Evolutionary conservation across 2,888 invertebrate genomes (phyloP), one percentile per base, ranked within the genome.

Genomic region (Eulithis prunata): DNA sequence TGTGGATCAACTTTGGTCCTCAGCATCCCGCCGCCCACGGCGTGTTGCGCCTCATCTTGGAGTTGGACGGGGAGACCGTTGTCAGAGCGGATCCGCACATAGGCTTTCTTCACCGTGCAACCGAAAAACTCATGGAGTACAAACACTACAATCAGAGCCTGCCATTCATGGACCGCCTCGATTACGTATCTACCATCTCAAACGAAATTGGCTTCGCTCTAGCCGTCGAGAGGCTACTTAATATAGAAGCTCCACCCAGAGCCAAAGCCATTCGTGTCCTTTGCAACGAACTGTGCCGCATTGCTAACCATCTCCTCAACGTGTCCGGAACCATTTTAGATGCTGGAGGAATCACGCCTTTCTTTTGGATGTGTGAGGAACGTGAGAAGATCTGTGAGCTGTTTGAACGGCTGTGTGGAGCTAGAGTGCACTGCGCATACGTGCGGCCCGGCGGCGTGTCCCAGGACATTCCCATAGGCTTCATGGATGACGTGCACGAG

Each of bases 21-120:
- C 96, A 96, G 73, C 98, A 98, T 91, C 98, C 98, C 1, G 97
- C 98, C 3, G 98, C 98, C 49, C 98, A 98, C 81, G 98, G 98
- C 7, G 98, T 98, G 46, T 89, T 98, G 32, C 94, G 98, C 57
- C 89, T 98, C 57, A 95, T 98, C 8, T 85, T 97, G 28, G 95
- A 97, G 78, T 84, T 98, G 56, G 97, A 97, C 70, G 97, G 97
- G 52, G 98, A 98, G 94, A 94, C 95, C 6, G 96, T 98, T 0
- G 87, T 96, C 32, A 89, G 96, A 71, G 95, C 97, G 4, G 97
- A 97, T 86, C 97, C 98, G 2, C 98, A 98, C 78, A 95, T 98
- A 73, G 98, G 98, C 0, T 94, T 97, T 32, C 89, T 98, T 53
- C 98, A 98, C 85, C 94, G 98, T 74, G 98, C 96, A 45, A 97